Conservation (phyloP, 2,113 vertebrate species). For the Epinephelus moara region DNA sequence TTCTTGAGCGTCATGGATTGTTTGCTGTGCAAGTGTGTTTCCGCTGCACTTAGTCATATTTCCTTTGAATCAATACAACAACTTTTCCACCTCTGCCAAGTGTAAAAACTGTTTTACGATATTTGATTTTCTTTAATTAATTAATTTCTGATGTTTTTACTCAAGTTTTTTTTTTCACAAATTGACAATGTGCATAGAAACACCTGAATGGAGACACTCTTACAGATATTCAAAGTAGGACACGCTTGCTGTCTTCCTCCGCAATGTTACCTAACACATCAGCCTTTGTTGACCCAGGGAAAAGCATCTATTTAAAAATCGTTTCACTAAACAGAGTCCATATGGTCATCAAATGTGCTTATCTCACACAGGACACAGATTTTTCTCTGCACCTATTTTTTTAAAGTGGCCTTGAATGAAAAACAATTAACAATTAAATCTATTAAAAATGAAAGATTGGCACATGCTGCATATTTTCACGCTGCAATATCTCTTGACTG, state of each 20-base stretch:
- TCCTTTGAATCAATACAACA: not conserved
- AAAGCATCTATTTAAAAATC: slow-evolving; percentile 17
- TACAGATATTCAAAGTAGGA: not conserved
- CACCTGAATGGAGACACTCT: not conserved
- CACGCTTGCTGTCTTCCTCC: not conserved
- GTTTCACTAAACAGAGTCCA: slow-evolving; percentile 18
- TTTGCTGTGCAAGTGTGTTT: too few relatives aligned
- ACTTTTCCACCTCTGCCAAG: not conserved
- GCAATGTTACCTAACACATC: slow-evolving; percentile 13
- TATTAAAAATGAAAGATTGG: not conserved
- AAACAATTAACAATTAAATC: too few relatives aligned
- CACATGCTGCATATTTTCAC: not conserved
- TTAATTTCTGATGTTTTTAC: too few relatives aligned
- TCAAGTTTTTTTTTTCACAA: not conserved
- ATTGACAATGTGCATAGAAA: not conserved
- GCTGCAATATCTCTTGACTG: not conserved
- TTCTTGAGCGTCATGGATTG: too few relatives aligned
- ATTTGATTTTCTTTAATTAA: not conserved
- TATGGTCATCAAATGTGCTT: slow-evolving; percentile 19
- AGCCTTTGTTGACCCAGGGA: slow-evolving; percentile 42
- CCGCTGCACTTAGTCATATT: not conserved
- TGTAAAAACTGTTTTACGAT: not conserved
- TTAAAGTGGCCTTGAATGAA: not conserved
- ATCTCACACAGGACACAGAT: not conserved
- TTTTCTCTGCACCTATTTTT: not conserved